Base-by-base conservation (phyloP, 1,140 invertebrate genomes). In the Cotesia vestalis region DNA sequence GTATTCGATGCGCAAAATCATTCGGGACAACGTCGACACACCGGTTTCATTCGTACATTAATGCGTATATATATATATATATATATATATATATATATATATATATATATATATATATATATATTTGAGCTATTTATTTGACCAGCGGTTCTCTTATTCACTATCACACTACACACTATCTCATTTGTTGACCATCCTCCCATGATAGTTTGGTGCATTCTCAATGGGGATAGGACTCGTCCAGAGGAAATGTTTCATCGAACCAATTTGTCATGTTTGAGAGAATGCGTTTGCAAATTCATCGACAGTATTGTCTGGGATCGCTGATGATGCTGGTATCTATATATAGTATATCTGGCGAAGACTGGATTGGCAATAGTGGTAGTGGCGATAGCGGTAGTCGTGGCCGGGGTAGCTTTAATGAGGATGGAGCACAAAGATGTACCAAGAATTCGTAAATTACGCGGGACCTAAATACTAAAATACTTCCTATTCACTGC, bases 1-100 rank as follows among this genome's bases (percentile, higher is more conserved):
- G 62, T 55, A 74, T 70, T 70, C 62, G 68, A 74, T 60, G 62
- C 60, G 64, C 69, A 27, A 70, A 74, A 74, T 74, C 62, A 66
- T 70, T 66, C 73, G 38, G 63, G 68, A 74, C 61, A 35, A 57
- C 63, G 36, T 59, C 17, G 40, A 62, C 36, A 38, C 40, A 36
- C 11, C 27, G 11, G 69, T 59, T 57, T 51, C 53, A 62, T 46
- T 20, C 20, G 36, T 53, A 62, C 66, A 63, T 60, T 11, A 53
- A 67, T 11, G 6, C 2, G 1, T 46, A 46, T 46, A 46, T 46
- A 46, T 40, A 40, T 40, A 40, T 40, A 40, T 38, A 67, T 40
- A 51, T 66, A 52, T 71, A 35, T 40, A 40, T 38, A 67, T 40
- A 51, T 66, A 52, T 71, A 35, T 53, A 62, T 59, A 63, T 60